Base-by-base conservation (phyloP, 1,140 invertebrate species). In the Drosophila kepulauana region DNA sequence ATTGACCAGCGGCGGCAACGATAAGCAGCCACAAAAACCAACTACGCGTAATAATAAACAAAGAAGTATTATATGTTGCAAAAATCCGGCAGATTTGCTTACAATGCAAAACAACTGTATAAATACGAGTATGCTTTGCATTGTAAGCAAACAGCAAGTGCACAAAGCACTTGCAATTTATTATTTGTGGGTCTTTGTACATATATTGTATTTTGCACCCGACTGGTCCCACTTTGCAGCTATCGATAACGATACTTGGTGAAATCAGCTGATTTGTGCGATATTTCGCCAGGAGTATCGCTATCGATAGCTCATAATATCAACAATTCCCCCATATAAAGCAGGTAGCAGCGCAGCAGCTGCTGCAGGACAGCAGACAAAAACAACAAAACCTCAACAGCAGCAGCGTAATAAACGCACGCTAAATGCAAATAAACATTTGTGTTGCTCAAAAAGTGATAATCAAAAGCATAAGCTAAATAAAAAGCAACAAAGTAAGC, bases 1-100 rank as follows among this genome's bases (percentile, higher is more conserved):
- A 70, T 76, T 92, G 49, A 92, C 85, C 7, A 92, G 90, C 64
- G 79, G 84, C 16, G 91, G 91, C 56, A 75, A 80, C 67, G 90
- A 91, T 45, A 89, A 87, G 46, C 74, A 69, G 54, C 58, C 57
- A 16, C 64, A 61, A 63, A 69, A 89, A 15, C 81, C 75, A 77
- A 79, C 87, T 75, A 79, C 87, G 67, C 74, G 70, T 84, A 79
- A 80, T 59, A 70, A 68, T 30, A 66, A 74, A 41, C 38, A 58
- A 77, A 63, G 5, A 70, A 63, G 51, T 56, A 68, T 45, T 62
- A 67, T 30, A 58, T 46, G 30, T 20, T 38, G 30, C 10, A 10
- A 7, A 69, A 57, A 57, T 38, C 6, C 3, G 25, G 13, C 41
- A 7, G 2, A 28, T 2, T 52, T 52, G 13, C 10, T 3, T 62